Conservation (phyloP, 1,140 invertebrate genomes). For the Acromyrmex echinatior region DNA sequence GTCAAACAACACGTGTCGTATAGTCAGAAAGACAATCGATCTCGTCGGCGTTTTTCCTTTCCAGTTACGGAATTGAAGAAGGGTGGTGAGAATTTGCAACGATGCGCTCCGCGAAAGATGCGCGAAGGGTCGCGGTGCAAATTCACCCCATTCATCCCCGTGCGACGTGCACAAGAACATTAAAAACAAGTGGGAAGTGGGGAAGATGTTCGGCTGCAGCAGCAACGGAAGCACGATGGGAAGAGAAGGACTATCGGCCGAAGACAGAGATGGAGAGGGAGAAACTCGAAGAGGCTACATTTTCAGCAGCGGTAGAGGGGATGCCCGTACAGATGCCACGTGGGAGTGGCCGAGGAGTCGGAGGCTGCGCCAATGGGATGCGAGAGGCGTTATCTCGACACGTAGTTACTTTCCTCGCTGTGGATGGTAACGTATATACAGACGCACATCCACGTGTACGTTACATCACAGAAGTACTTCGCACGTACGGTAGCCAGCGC, state of each 20-base stretch:
- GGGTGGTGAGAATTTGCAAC: background rate
- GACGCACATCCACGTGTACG: constrained; percentile 41
- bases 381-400: constrained; percentile 66
- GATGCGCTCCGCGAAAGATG: background rate
- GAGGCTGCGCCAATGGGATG: constrained; percentile 60
- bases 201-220: constrained; percentile 12
- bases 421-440: constrained; percentile 15
- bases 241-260: background rate
- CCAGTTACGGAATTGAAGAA: background rate
- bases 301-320: constrained; percentile 38
- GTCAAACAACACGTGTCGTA: background rate
- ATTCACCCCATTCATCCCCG: constrained; percentile 14
- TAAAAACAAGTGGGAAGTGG: constrained; percentile 39
- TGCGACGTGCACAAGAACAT: constrained; percentile 12
- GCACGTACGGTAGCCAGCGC: background rate
- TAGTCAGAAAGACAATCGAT: constrained; percentile 7
- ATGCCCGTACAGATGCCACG: constrained; percentile 27
- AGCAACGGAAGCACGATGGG: background rate
- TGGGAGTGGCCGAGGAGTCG: constrained; percentile 62
- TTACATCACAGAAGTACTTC: constrained; percentile 40
- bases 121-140: background rate
- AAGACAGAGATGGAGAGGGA: background rate
- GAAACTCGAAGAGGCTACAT: constrained; percentile 3
- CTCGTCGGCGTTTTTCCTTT: background rate
- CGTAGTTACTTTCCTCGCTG: constrained; percentile 45